Evolutionary conservation across 2,888 invertebrate genomes (phyloP).

Genomic region (Galeruca laticollis): DNA sequence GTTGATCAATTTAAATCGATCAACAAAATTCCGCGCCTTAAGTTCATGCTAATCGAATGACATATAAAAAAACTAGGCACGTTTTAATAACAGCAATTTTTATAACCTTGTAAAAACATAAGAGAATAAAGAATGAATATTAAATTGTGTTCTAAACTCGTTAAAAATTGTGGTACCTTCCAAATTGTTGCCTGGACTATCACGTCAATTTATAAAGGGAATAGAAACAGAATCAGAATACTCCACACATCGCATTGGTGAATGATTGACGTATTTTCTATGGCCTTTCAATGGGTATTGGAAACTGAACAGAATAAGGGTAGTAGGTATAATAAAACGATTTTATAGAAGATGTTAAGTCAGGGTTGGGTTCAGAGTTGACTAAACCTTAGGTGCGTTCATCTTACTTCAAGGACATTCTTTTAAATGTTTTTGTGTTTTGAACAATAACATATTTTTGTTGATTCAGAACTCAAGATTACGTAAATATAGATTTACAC

Average conservation of each 20-base stretch:
- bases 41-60: too few relatives aligned
- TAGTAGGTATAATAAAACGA: conserved; percentile 2
- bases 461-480: background rate
- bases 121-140: too few relatives aligned
- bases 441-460: background rate
- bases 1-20: too few relatives aligned
- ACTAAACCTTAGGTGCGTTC: background rate
- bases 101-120: too few relatives aligned
- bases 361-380: background rate
- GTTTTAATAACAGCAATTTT: too few relatives aligned
- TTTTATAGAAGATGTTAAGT: background rate
- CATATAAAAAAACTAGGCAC: too few relatives aligned
- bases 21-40: too few relatives aligned
- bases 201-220: background rate
- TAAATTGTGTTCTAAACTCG: background rate
- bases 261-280: conserved; percentile 20
- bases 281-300: conserved; percentile 5
- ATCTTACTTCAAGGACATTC: background rate
- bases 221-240: conserved; percentile 8
- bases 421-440: background rate
- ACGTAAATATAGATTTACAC: too few relatives aligned
- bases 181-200: conserved; percentile 3
- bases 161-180: background rate
- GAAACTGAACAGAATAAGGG: background rate
- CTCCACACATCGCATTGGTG: conserved; percentile 1